These are phyloP conservation scores for Strix occidentalis DNA, from an alignment of 2,797 vertebrate genomes.

Conservation along the genomic window DNA sequence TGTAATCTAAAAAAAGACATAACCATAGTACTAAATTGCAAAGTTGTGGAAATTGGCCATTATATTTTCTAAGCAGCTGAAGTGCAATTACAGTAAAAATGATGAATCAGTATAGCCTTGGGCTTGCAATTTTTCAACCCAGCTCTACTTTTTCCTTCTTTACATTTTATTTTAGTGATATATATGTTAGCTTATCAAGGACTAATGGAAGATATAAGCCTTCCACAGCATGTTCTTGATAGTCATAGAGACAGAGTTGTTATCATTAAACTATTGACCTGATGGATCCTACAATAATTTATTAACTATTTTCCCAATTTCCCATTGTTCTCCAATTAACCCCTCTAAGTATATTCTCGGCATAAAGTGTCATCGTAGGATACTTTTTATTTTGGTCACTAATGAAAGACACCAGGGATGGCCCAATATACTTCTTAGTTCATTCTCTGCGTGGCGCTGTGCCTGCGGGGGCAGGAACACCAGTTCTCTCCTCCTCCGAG, in stretches of 20 bases:
- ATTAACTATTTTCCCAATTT: neutral
- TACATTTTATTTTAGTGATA: neutral
- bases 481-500: neutral
- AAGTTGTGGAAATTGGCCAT: neutral
- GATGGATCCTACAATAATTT: neutral
- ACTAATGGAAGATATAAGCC: neutral
- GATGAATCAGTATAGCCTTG: neutral
- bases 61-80: neutral
- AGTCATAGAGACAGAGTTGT: neutral
- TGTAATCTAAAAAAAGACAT: neutral
- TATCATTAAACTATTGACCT: neutral
- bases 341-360: neutral
- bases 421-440: neutral
- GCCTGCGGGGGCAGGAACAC: accelerated
- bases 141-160: neutral
- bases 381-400: neutral
- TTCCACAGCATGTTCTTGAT: neutral
- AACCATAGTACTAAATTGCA: neutral
- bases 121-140: neutral
- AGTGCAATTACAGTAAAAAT: neutral
- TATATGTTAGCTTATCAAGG: neutral
- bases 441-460: neutral
- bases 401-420: neutral
- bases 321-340: neutral
- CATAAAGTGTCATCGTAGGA: neutral